Conservation (phyloP, 2,888 invertebrate genomes). For the Ligdia adustata region DNA sequence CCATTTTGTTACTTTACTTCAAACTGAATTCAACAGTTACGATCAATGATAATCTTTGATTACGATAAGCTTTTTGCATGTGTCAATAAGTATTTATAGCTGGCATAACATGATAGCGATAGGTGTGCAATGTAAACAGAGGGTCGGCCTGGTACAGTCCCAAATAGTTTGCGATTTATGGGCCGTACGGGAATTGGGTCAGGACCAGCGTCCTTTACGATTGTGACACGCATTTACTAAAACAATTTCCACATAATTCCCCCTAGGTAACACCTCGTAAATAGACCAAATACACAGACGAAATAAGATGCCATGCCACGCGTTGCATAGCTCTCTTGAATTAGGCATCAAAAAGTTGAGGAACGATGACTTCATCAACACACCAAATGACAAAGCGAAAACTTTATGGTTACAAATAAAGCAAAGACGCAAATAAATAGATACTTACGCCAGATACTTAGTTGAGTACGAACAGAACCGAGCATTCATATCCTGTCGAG, state of each 20-base stretch:
- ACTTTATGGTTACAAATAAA: conserved; percentile 11
- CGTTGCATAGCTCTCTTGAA: conserved; percentile 1
- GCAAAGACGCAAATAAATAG: conserved; percentile 4
- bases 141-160: conserved; percentile 62
- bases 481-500: conserved; percentile 5
- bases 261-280: conserved; percentile 5
- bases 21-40: too few species aligned
- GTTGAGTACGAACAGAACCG: conserved; percentile 4
- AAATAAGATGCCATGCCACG: conserved; percentile 2
- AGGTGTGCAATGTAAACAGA: conserved; percentile 53
- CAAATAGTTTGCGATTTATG: conserved; percentile 69
- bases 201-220: conserved; percentile 64
- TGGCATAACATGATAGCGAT: conserved; percentile 40
- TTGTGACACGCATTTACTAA: conserved; percentile 49
- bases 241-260: conserved; percentile 36
- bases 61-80: too few species aligned
- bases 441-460: background rate
- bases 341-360: conserved; percentile 12
- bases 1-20: too few species aligned
- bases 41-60: too few species aligned
- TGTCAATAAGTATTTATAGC: background rate
- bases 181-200: conserved; percentile 64
- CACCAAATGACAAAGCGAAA: conserved; percentile 27
- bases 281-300: conserved; percentile 4
- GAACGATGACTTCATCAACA: conserved; percentile 27